These are phyloP conservation scores for Aptenodytes forsteri DNA, from an alignment of 2,113 vertebrate species.

Conservation along the genomic window DNA sequence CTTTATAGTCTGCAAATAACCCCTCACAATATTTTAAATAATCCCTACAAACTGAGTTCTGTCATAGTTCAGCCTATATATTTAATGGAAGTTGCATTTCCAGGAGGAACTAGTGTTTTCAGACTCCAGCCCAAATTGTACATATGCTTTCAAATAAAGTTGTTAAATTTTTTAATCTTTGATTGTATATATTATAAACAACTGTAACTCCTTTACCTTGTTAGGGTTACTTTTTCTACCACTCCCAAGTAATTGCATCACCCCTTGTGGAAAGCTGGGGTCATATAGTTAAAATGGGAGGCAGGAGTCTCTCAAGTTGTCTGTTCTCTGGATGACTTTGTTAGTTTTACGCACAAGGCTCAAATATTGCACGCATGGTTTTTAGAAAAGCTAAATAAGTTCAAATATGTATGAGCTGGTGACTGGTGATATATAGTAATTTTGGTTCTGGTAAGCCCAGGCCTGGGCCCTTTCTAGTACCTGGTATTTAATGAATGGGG, in stretches of 20 bases:
- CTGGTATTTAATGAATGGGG: not conserved
- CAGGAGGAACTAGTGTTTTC: not conserved
- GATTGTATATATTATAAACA: not conserved
- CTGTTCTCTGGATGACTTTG: not conserved
- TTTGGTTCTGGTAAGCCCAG: not conserved
- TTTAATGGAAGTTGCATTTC: not conserved
- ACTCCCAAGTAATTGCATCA: not conserved
- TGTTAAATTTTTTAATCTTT: not conserved
- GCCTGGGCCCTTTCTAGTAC: not conserved
- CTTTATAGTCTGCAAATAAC: not conserved
- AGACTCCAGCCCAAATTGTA: not conserved
- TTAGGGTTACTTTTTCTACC: not conserved
- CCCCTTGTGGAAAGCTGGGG: not conserved
- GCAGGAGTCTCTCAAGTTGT: not conserved
- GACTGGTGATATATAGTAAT: not conserved
- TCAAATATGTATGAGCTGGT: not conserved
- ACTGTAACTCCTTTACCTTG: not conserved
- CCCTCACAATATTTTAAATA: not conserved
- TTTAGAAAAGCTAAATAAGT: not conserved
- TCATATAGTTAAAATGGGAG: not conserved
- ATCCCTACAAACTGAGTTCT: not conserved
- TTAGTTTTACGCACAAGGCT: not conserved
- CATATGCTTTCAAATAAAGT: not conserved
- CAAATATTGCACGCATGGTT: not conserved
- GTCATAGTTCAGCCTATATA: not conserved